These are phyloP conservation scores for Zeugodacus cucurbitae DNA, from an alignment of 1,140 invertebrate species.

Conservation along the genomic window DNA sequence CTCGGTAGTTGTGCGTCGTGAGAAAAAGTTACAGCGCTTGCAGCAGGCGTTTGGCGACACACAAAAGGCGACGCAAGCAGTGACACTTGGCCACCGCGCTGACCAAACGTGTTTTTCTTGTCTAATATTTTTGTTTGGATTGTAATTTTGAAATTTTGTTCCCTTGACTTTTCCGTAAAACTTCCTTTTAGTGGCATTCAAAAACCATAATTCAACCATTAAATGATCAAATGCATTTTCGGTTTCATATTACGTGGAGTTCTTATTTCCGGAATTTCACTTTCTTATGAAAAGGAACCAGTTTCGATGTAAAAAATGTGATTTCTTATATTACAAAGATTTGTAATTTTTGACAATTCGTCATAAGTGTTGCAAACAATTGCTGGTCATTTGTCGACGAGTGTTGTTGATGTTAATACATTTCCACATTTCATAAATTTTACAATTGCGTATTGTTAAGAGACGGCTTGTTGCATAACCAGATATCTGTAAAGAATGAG, in stretches of 20 bases:
- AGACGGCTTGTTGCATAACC: background rate
- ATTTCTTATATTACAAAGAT: slow-evolving; percentile 16
- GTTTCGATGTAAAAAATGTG: background rate
- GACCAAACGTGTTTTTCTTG: slow-evolving; percentile 25
- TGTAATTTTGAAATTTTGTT: background rate
- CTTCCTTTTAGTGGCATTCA: background rate
- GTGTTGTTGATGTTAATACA: background rate
- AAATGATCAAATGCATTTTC: background rate
- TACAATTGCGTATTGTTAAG: background rate
- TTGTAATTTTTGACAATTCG: slow-evolving; percentile 39
- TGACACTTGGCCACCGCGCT: slow-evolving; percentile 13
- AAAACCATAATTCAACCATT: slow-evolving; percentile 37
- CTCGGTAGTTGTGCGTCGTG: background rate
- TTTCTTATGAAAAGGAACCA: background rate
- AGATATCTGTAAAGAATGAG: background rate
- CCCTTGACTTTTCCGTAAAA: slow-evolving; percentile 1
- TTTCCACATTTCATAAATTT: background rate
- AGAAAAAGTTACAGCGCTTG: background rate
- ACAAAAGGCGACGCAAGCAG: background rate
- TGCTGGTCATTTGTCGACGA: slow-evolving; percentile 21
- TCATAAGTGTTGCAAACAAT: slow-evolving; percentile 19
- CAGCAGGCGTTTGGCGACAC: background rate
- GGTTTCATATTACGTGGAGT: background rate
- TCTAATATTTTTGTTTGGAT: background rate
- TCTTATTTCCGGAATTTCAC: background rate